These are phyloP conservation scores for Phoeniculus purpureus DNA, from an alignment of 2,797 vertebrate species.

Conservation along the genomic window DNA sequence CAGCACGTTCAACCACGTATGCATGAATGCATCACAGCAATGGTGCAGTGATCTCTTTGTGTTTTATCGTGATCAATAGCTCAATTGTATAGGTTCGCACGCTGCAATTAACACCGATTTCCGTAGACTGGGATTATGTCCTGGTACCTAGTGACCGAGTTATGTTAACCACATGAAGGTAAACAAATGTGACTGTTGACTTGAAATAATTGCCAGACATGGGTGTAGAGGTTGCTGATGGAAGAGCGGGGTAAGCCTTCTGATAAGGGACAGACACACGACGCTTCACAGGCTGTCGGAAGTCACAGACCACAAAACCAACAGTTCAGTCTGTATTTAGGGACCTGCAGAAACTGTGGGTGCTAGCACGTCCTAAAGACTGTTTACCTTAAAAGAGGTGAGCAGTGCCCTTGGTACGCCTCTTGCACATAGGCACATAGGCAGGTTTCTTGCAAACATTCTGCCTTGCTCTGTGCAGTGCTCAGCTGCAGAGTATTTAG, in stretches of 20 bases:
- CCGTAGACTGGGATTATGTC: neutral
- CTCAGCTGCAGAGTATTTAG: neutral
- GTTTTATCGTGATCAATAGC: constrained; percentile 32
- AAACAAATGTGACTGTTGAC: neutral
- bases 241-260: too few species aligned
- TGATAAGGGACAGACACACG: rapidly evolving
- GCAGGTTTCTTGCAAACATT: neutral
- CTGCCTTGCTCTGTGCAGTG: neutral
- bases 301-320: neutral
- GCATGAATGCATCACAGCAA: neutral
- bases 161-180: neutral
- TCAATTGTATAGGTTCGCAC: constrained; percentile 34
- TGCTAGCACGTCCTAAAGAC: neutral
- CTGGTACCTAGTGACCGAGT: neutral
- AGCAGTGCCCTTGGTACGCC: neutral
- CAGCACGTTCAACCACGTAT: neutral
- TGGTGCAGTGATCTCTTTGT: neutral
- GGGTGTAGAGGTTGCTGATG: neutral
- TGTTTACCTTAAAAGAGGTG: neutral
- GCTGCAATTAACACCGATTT: constrained; percentile 12
- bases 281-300: neutral
- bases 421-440: rapidly evolving
- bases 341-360: neutral
- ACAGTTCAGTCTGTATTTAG: neutral
- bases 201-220: neutral